Percentiles rank a stretch among this genome's conserved stretches.
Evolutionary conservation across 64 coral and sea anemone genomes (phyloP).

Genomic region (Montipora capricornis): DNA sequence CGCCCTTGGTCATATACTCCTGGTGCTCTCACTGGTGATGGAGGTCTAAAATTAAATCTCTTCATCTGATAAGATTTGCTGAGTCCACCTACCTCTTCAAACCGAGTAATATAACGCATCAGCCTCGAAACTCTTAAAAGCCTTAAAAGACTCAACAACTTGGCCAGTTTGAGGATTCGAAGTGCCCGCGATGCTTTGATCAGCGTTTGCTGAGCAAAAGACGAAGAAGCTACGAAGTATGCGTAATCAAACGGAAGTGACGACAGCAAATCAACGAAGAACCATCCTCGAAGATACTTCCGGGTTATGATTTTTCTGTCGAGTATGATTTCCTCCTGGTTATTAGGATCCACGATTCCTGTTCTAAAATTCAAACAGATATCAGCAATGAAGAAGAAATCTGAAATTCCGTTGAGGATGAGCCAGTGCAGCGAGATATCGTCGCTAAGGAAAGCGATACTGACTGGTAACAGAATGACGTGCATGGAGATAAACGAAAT

Average conservation of each 20-base stretch:
- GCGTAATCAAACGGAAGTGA: slow-evolving; percentile 98
- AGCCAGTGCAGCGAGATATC: slow-evolving; percentile 93
- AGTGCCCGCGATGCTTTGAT: slow-evolving; percentile 93
- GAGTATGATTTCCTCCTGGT: slow-evolving; percentile 94
- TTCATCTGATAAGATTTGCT: not conserved
- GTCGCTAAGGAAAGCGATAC: slow-evolving; percentile 88
- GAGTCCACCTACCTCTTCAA: slow-evolving; percentile 89
- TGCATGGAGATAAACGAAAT: slow-evolving; percentile 91
- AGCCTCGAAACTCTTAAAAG: slow-evolving; percentile 94
- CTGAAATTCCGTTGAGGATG: slow-evolving; percentile 90
- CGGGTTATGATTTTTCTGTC: slow-evolving; percentile 76
- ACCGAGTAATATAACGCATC: slow-evolving; percentile 92
- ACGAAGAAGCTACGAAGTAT: slow-evolving; percentile 88
- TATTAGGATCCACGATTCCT: slow-evolving; percentile 91
- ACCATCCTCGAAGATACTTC: slow-evolving; percentile 91
- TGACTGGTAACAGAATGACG: slow-evolving; percentile 94
- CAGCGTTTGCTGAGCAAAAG: slow-evolving; percentile 70
- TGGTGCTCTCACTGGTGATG: too few relatives aligned
- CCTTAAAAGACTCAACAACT: slow-evolving; percentile 88
- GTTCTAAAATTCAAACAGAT: slow-evolving; percentile 95
- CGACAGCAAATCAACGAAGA: slow-evolving; percentile 84
- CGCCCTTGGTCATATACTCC: too few relatives aligned
- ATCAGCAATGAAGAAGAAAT: slow-evolving; percentile 83
- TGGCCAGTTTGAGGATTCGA: slow-evolving; percentile 96
- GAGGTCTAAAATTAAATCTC: not conserved